Base-by-base conservation (phyloP, 2,113 vertebrate genomes). In the Madoqua kirkii region DNA sequence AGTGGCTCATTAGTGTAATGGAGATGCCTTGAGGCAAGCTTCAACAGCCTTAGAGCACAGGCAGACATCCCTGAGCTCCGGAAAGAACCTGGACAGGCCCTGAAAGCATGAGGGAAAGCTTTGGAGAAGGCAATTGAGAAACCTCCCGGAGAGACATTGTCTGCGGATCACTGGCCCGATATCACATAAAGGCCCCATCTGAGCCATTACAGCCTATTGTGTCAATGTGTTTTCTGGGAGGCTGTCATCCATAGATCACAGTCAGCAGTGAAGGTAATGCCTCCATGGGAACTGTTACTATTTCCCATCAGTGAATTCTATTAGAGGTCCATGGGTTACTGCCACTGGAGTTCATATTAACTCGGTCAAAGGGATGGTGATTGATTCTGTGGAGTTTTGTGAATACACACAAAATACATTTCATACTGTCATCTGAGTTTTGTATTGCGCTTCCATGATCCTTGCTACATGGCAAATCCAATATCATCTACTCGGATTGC, bases 131-230 rank as follows among this genome's bases (percentile, higher is more conserved):
- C 97, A 95, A 97, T 97, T 97, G 97, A 98, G 97, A 97, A 98
- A 97, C 90, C 97, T 98, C 82, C 0, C 52, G 74, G 98, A 3
- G 86, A 98, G 97, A 97, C 97, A 98, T 98, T 98, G 98, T 98
- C 97, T 29, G 74, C 97, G 96, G 98, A 98, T 98, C 97, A 98
- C 98, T 97, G 97, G 97, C 96, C 0, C 0, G 57, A 93, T 96
- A 98, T 95, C 97, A 91, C 93, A 85, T 98, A 98, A 98, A 79
- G 29, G 97, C 98, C 97, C 98, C 97, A 97, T 98, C 97, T 67
- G 89, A 98, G 98, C 97, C 98, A 98, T 98, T 98, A 98, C 82
- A 98, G 91, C 96, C 98, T 98, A 97, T 98, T 96, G 97, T 98
- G 98, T 98, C 97, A 96, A 98, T 98, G 98, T 98, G 90, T 97